Evolutionary conservation across 2,113 vertebrate species (phyloP), one percentile per base, ranked within the genome.

Genomic region (Proterorhinus semilunaris): DNA sequence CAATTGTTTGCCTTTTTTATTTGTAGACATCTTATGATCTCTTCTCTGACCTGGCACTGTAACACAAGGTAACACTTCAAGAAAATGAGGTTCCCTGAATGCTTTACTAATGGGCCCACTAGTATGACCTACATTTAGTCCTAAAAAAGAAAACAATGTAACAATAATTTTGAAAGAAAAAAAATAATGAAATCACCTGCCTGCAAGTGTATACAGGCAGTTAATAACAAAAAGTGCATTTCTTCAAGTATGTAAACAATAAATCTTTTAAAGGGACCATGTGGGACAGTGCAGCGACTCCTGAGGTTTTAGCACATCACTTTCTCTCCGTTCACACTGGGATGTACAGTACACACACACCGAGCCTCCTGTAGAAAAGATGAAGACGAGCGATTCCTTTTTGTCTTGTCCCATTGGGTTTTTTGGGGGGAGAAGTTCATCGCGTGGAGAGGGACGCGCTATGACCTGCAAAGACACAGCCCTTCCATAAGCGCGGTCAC

Each of bases 161-260:
- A 80, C 47, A 75, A 36, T 4, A 36, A 36, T 36, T 36, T 36
- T 4, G 27, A 36, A 36, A 36, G 71, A 71, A 79, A 46, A 46
- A 49, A 17, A 46, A 21, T 21, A 66, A 79, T 68, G 68, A 74
- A 67, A 67, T 47, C 43, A 27, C 76, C 62, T 43, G 50, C 79
- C 78, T 72, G 75, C 61, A 68, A 62, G 76, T 78, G 36, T 45
- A 50, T 52, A 65, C 67, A 49, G 80, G 66, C 80, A 89, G 78
- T 69, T 36, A 55, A 27, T 12, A 69, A 70, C n/a, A 75, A 89
- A 92, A 91, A 92, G 92, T 92, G 89, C 91, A 90, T 90, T 86
- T 65, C 85, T 91, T 92, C 91, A 91, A 92, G 91, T 91, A 91
- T 91, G 89, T 90, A 91, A 91, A 92, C 88, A 92, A 86, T 57